Percentiles rank a stretch among this genome's conserved stretches.
Conservation (phyloP, 1,140 invertebrate genomes). For the Drosophila sucinea region DNA sequence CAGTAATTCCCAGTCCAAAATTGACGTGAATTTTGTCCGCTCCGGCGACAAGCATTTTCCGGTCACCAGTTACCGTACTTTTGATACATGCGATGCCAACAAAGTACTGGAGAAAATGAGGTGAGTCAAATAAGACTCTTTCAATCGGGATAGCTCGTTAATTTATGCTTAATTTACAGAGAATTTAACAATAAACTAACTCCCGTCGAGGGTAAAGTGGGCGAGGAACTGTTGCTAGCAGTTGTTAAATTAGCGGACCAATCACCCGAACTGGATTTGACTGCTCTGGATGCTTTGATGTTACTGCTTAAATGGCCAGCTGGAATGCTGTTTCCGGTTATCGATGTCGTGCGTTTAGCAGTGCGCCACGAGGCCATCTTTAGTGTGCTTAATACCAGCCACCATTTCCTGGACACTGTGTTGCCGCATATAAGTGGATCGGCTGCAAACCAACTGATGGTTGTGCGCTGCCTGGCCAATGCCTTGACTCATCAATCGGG, state of each 20-base stretch:
- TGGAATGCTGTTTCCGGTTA: constrained; percentile 92
- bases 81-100: constrained; percentile 83
- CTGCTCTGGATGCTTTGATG: constrained; percentile 86
- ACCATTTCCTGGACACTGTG: constrained; percentile 75
- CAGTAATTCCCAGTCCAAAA: constrained; percentile 32
- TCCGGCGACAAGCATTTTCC: constrained; percentile 75
- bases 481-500: constrained; percentile 87
- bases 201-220: constrained; percentile 83
- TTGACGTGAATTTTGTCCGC: constrained; percentile 69
- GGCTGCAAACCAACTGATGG: constrained; percentile 90
- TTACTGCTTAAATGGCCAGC: constrained; percentile 90
- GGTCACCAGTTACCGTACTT: constrained; percentile 78
- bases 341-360: constrained; percentile 92
- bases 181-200: constrained; percentile 89
- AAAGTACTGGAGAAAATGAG: constrained; percentile 85
- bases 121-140: constrained; percentile 25
- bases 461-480: constrained; percentile 90
- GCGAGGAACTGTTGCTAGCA: constrained; percentile 85
- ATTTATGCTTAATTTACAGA: constrained; percentile 75
- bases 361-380: constrained; percentile 87
- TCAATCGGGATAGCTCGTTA: neutral
- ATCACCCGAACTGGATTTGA: constrained; percentile 78
- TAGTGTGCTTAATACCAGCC: constrained; percentile 85
- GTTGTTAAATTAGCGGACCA: constrained; percentile 86
- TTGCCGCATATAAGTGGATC: constrained; percentile 83